phyloP scores from a whole-genome alignment of 2,113 vertebrate genomes.

The Phoxinus phoxinus region DNA sequence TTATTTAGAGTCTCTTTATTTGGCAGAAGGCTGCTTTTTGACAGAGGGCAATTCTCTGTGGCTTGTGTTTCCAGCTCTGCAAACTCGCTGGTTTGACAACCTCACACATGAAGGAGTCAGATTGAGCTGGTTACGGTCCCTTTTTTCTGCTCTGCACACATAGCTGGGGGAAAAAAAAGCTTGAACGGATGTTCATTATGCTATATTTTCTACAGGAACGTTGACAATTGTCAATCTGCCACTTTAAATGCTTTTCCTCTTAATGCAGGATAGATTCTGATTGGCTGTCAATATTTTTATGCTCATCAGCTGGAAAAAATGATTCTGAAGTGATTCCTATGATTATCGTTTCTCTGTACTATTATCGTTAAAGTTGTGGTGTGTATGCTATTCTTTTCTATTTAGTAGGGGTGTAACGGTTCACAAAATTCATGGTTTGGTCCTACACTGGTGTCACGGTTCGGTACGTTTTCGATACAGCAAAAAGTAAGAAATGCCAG shows the following conservation, averaged over 20 bases:
- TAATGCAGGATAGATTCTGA: no score
- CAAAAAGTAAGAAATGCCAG: no score
- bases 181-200: not conserved
- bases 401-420: no score
- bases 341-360: no score
- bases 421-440: no score
- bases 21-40: constrained; percentile 11
- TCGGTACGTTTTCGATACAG: no score
- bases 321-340: no score
- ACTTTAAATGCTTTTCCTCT: not conserved
- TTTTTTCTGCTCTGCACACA: not conserved
- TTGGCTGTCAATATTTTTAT: no score
- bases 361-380: no score
- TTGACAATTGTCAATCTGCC: not conserved
- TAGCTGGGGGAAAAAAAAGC: not conserved
- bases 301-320: no score
- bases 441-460: no score
- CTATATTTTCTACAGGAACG: not conserved
- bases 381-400: no score
- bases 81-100: constrained; percentile 15
- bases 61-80: constrained; percentile 26
- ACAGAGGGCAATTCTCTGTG: constrained; percentile 26
- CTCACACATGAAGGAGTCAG: constrained; percentile 2
- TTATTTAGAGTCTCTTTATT: constrained; percentile 24
- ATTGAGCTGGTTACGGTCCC: constrained; percentile 11